Base-by-base conservation (phyloP, 2,113 vertebrate species). In the Hippocampus comes region DNA sequence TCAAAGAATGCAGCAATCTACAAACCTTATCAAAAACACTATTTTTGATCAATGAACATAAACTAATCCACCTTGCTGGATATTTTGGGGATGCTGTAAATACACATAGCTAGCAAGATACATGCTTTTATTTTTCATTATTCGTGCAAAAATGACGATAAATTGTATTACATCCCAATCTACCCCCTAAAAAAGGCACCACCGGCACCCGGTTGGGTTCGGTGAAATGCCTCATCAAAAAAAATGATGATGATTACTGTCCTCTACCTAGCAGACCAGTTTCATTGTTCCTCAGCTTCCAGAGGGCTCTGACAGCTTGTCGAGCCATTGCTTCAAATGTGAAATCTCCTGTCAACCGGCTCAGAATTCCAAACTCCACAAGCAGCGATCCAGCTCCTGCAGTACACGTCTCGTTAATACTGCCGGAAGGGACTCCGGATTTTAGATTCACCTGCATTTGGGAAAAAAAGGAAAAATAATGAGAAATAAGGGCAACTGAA, bases 261-360 rank as follows among this genome's bases (percentile, higher is more conserved):
- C 38, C 76, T 73, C 18, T 80, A 97, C 97, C 97, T 84, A 99
- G 86, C 41, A 99, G 82, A 23, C 97, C 97, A 0, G 97, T 99
- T 84, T 95, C 90, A 1, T 97, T 97, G 92, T 94, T 99, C 78
- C 97, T 92, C 51, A 99, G 93, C 76, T 79, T 95, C 97, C 97
- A 99, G 27, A 99, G 94, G 0, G 97, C 95, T 85, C 93, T 93
- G 70, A 99, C 97, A 0, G 97, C 97, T 72, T 96, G 91, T 25
- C 97, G 91, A 67, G 97, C 97, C 41, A 99, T 97, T 95, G 95
- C 98, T 2, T 99, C 97, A 48, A 99, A 99, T 0, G 97, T 99
- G 42, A 96, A 96, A 78, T 99, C 97, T 0, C 97, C 97, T 0
- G 98, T 94, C 73, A 99, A 88, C n/a, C 96, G 94, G 84, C 97